Conservation (phyloP, 2,797 vertebrate species). For the Galaxias olidus region DNA sequence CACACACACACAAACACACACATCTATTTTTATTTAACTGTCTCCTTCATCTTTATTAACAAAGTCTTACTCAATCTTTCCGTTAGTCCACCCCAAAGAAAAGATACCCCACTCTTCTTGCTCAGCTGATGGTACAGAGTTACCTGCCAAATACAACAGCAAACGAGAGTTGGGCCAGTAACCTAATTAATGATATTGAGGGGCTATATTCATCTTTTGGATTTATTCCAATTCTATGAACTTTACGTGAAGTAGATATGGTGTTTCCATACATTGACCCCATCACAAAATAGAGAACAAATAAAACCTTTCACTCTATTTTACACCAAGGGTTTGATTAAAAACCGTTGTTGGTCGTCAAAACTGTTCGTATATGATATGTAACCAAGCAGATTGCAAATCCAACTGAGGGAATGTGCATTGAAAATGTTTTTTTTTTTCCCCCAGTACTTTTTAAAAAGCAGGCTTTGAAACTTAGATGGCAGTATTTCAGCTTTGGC, state of each 20-base stretch:
- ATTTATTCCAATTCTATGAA: no score
- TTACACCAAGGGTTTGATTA: no score
- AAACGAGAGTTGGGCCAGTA: slow-evolving; percentile 2
- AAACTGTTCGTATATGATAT: no score
- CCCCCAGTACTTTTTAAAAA: slow-evolving; percentile 58
- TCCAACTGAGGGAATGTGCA: no score
- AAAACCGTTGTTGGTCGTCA: no score
- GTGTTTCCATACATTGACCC: no score
- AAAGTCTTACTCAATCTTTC: slow-evolving; percentile 50
- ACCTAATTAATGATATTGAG: background rate
- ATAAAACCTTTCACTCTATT: no score
- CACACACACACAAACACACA: slow-evolving; percentile 13
- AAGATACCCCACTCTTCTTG: slow-evolving; percentile 25
- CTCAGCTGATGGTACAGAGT: slow-evolving; percentile 33
- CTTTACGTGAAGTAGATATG: no score
- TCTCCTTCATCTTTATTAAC: slow-evolving; percentile 18
- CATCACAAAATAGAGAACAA: no score
- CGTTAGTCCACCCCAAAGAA: slow-evolving; percentile 34
- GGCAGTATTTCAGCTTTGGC: slow-evolving; percentile 57
- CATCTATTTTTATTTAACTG: slow-evolving; percentile 8
- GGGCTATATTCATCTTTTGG: background rate
- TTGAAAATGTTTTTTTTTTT: no score
- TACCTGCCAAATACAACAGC: slow-evolving; percentile 37
- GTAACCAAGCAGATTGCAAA: no score
- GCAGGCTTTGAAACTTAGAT: slow-evolving; percentile 65